These are phyloP conservation scores for Morpho helenor DNA, from an alignment of 2,888 invertebrate species.

Conservation along the genomic window DNA sequence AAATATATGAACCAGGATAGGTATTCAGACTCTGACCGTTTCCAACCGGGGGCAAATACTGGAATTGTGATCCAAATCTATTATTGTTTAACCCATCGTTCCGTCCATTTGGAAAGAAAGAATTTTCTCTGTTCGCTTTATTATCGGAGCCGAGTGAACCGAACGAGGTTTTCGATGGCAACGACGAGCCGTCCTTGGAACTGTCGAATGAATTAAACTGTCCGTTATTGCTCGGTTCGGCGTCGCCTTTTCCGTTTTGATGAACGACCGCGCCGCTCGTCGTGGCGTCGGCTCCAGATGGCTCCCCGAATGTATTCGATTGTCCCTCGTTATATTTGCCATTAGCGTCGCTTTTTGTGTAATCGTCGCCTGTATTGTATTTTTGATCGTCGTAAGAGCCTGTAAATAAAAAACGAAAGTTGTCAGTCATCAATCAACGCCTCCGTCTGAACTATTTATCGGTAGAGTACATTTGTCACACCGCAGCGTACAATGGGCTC, in stretches of 20 bases:
- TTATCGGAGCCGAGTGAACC: slow-evolving; percentile 13
- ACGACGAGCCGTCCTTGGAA: slow-evolving; percentile 5
- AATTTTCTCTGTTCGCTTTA: slow-evolving; percentile 19
- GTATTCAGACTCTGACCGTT: slow-evolving; percentile 18
- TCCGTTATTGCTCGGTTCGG: slow-evolving; percentile 31
- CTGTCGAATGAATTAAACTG: slow-evolving; percentile 19
- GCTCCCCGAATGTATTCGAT: slow-evolving; percentile 45
- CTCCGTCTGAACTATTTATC: slow-evolving; percentile 41
- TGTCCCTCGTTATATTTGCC: slow-evolving; percentile 46
- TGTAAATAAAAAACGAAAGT: slow-evolving; percentile 75
- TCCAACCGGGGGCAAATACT: slow-evolving; percentile 39
- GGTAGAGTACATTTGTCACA: slow-evolving; percentile 58
- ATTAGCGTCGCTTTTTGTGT: slow-evolving; percentile 46
- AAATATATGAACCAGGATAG: slow-evolving; percentile 3
- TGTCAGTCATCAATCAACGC: slow-evolving; percentile 61
- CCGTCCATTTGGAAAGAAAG: slow-evolving; percentile 29
- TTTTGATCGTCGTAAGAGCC: slow-evolving; percentile 69
- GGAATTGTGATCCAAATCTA: slow-evolving; percentile 34
- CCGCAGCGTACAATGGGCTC: slow-evolving; percentile 42
- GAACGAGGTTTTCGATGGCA: slow-evolving; percentile 12
- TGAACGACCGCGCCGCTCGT: slow-evolving; percentile 46
- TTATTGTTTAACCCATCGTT: slow-evolving; percentile 16
- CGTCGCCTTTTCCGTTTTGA: slow-evolving; percentile 44
- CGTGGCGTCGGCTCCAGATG: slow-evolving; percentile 39
- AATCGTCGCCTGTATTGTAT: slow-evolving; percentile 63